Evolutionary conservation across 2,888 invertebrate genomes (phyloP), one percentile per base, ranked within the genome.

Genomic region (Omphaloscelis lunosa): DNA sequence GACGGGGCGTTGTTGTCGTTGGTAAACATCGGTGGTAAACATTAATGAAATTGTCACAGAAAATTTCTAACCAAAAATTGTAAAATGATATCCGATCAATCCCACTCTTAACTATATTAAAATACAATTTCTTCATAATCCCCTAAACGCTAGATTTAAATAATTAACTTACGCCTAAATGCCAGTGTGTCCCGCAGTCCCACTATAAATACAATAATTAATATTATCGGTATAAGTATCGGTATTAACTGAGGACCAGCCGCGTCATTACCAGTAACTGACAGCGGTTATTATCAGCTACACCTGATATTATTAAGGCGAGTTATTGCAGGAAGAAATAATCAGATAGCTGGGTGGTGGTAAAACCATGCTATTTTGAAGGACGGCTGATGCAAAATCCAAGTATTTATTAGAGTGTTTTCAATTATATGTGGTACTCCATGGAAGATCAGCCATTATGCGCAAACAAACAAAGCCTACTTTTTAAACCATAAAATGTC

Each of bases 271-370:
- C 45, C 66, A 34, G 27, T 2, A 39, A 15, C 51, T 70, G 83
- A 77, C 67, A 71, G 67, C 62, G 27, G 71, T 53, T 59, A 82
- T 77, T 66, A 72, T 70, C 72, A 61, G 65, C 39, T 27, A 51
- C 67, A 75, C 67, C 75, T 61, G 72, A 62, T 29, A 62, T 66
- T 45, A 58, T 61, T 12, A 27, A 34, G 62, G 15, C 34, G 69
- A 72, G 41, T 70, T 72, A 77, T 72, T 61, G 51, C 51, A 58
- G 34, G 34, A 58, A 39, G 2, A 34, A 51, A 72, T 69, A 23
- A 5, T 15, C 6, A 17, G 27, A 53, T 27, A 15, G 58, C 6
- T 67, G 8, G 23, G 23, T 4, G 23, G 8, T 48, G 8, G 15
- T n/a, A 9, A 41, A n/a, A 41, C 39, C 9, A n/a, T 41, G 9